Evolutionary conservation across 2,888 invertebrate species (phyloP), one percentile per base, ranked within the genome.

Genomic region (Drosophila mimica): DNA sequence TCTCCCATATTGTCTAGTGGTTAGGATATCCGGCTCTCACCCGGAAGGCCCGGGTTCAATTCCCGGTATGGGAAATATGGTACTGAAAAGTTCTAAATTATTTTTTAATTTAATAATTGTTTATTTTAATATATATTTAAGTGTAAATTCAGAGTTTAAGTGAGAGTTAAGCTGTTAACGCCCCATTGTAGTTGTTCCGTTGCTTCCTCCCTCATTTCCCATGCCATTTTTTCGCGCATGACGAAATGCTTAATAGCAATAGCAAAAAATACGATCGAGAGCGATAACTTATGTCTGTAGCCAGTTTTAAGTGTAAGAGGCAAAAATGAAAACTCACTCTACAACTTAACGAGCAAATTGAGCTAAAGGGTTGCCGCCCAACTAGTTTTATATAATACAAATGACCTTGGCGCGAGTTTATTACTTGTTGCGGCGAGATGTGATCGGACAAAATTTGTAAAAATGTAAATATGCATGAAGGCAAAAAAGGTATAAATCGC

Each of bases 1-100:
- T 20, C 33, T 93, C 92, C 93, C 92, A 92, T 93, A 93, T 93
- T 91, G 93, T 93, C 93, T 93, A 93, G 93, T 93, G 93, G 93
- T 91, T 93, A 93, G 93, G 93, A 93, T 93, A 92, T 91, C 93
- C 92, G 93, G 93, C 93, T 93, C 91, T 93, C 93, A 93, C 93
- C 93, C 92, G 92, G 93, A 91, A 93, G 93, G 96, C 96, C 96
- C 96, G 96, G 96, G 96, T 96, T 96, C 96, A 96, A 96, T 96
- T 96, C 96, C 96, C 97, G 96, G 96, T 97, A 96, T 97, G 96
- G 97, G 96, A 96, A 93, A 31, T 15, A 7, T 40, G 9, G 4
- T 31, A 13, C 4, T 54, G 36, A 17, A 20, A 25, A n/a, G 25
- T 28, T 38, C 13, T 11, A 0, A 11, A 30, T 38, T 20, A 9